Evolutionary conservation across 2,888 invertebrate species (phyloP).

Genomic region (Julus scandinavius): DNA sequence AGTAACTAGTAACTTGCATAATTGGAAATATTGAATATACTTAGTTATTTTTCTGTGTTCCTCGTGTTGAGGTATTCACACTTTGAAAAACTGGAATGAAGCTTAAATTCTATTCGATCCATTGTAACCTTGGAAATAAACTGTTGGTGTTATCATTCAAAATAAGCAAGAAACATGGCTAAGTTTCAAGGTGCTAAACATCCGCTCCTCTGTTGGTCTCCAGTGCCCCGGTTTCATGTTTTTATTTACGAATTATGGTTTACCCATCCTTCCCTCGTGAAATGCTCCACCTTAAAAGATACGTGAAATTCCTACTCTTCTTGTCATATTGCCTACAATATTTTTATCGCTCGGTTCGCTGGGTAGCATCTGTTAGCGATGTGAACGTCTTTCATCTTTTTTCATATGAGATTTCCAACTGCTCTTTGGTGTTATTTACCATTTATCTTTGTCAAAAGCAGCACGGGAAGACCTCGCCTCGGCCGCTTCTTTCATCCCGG

Average conservation of each 20-base stretch:
- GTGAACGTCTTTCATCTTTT: not conserved
- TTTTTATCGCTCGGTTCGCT: not conserved
- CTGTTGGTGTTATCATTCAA: too few relatives aligned
- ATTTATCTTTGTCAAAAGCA: not conserved
- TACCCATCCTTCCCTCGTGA: not conserved
- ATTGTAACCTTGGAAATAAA: too few relatives aligned
- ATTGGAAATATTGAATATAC: too few relatives aligned
- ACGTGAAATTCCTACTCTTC: not conserved
- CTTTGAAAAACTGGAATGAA: too few relatives aligned
- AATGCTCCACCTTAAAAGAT: not conserved
- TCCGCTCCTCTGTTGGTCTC: not conserved
- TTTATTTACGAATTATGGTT: not conserved
- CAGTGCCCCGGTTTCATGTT: not conserved
- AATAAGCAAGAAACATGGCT: too few relatives aligned
- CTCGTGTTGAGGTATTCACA: too few relatives aligned
- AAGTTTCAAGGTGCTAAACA: too few relatives aligned
- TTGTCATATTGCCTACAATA: not conserved
- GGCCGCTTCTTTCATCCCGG: not conserved
- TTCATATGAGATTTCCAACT: not conserved
- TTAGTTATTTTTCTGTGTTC: too few relatives aligned
- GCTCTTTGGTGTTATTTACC: not conserved
- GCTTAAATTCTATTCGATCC: too few relatives aligned
- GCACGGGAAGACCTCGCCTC: not conserved
- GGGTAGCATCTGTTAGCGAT: not conserved
- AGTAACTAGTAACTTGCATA: too few relatives aligned